These are phyloP conservation scores for Poecile atricapillus DNA, from an alignment of 2,113 vertebrate species.

Conservation along the genomic window DNA sequence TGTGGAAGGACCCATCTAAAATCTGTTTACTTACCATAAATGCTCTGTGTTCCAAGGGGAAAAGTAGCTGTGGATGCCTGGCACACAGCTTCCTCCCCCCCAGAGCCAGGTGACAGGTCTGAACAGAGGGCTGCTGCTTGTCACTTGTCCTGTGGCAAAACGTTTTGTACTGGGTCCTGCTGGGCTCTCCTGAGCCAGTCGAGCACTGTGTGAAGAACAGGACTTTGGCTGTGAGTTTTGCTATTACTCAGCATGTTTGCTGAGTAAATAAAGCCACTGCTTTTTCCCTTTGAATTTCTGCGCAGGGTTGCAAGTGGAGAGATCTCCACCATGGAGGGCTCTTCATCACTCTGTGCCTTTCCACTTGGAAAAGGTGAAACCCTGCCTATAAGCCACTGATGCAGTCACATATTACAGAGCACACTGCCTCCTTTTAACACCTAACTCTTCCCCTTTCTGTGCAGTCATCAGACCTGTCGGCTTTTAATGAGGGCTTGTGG, in stretches of 20 bases:
- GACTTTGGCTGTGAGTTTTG: neutral
- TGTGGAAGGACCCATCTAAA: neutral
- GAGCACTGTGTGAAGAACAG: neutral
- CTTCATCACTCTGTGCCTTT: neutral
- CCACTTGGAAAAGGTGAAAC: conserved; percentile 16
- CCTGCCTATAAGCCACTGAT: neutral
- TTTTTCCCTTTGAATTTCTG: conserved; percentile 15
- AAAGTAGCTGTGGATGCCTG: neutral
- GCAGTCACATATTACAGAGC: neutral
- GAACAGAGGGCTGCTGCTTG: neutral
- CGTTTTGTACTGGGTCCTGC: neutral
- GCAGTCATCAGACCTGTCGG: conserved; percentile 31
- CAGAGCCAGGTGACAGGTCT: neutral
- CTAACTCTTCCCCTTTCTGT: conserved; percentile 21
- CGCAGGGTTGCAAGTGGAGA: neutral
- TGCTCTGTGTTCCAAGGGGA: neutral
- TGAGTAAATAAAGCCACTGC: neutral
- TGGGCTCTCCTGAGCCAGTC: neutral
- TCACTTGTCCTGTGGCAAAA: neutral
- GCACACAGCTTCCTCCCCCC: neutral
- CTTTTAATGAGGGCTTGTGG: conserved; percentile 31
- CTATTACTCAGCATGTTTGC: conserved; percentile 23
- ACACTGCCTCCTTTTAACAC: neutral
- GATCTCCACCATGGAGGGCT: neutral
- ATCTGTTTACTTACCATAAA: neutral